These are phyloP conservation scores for Osmerus eperlanus DNA, from an alignment of 2,113 vertebrate species.

Conservation along the genomic window DNA sequence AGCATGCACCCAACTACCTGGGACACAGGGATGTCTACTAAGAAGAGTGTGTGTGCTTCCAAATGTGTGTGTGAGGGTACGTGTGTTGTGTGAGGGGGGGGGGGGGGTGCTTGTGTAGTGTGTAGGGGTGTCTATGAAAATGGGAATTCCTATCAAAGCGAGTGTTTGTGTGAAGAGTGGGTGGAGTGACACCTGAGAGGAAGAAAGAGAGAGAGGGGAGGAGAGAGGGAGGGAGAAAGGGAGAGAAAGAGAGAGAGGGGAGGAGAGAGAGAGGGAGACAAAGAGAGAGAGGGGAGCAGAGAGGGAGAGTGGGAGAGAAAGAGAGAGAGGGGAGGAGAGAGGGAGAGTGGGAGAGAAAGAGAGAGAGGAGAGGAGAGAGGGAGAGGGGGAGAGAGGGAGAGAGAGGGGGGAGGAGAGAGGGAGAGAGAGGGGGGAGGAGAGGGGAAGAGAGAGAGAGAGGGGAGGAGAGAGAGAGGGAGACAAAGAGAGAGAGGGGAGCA, in stretches of 20 bases:
- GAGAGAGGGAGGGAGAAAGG: too few species aligned
- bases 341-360: not conserved
- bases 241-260: not conserved
- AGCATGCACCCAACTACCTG: too few species aligned
- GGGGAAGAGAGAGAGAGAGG: not conserved
- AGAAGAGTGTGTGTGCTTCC: not conserved
- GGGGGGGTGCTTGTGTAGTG: not conserved
- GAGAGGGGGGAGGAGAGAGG: too few species aligned
- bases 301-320: too few species aligned
- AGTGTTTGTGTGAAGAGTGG: too few species aligned
- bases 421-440: too few species aligned
- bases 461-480: not conserved
- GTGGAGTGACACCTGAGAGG: conserved; percentile 56
- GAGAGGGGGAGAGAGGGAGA: conserved; percentile 15
- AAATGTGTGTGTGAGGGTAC: too few species aligned
- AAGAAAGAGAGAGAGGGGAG: too few species aligned
- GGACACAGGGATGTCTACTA: too few species aligned
- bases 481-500: conserved; percentile 3
- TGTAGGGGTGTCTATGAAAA: too few species aligned
- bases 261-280: not conserved
- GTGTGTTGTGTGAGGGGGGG: not conserved
- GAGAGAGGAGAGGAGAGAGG: not conserved
- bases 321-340: not conserved
- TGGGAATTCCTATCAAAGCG: too few species aligned
- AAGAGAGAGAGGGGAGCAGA: conserved; percentile 21